Evolutionary conservation across 1,140 invertebrate genomes (phyloP), one percentile per base, ranked within the genome.

Genomic region (Planococcus citri): DNA sequence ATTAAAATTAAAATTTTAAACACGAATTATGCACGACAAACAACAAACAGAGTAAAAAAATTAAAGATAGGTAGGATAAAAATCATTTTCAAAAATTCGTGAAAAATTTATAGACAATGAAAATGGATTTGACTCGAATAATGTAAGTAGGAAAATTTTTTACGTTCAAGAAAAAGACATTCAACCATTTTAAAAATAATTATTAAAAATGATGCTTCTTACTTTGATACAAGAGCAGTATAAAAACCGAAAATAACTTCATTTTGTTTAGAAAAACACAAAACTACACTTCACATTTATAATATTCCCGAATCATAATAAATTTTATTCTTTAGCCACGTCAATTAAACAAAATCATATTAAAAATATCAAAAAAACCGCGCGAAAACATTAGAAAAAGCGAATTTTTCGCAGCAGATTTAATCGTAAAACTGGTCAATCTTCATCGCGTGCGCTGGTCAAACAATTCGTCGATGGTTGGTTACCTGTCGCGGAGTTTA

Each of bases 401-500:
- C 41, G 17, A 51, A 51, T 17, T 51, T 51, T 51, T 51, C 41
- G 17, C 6, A 51, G 41, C 10, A 51, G 41, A 51, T 51, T 4
- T 17, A 25, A 25, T 4, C 57, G 22, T 64, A 21, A 64, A 64
- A 17, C 10, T 64, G 25, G 9, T 21, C 60, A 64, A 64, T 64
- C 60, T 64, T 2, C 24, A 64, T 64, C 10, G 60, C 60, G 25
- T 64, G 60, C n/a, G 41, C 3, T 64, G 60, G 60, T 64, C 60
- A 27, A 64, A 64, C 60, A 64, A 25, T 24, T 24, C 41, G 41
- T 20, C 24, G 25, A 64, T 64, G 6, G 25, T 27, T 64, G 60
- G 25, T 27, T 64, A 27, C 60, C 24, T n/a, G n/a, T n/a, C n/a
- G n/a, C n/a, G 60, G 60, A 64, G 60, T 64, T 64, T 25, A 51